Base-by-base conservation (phyloP, 2,797 vertebrate genomes). In the Thalassophryne amazonica region DNA sequence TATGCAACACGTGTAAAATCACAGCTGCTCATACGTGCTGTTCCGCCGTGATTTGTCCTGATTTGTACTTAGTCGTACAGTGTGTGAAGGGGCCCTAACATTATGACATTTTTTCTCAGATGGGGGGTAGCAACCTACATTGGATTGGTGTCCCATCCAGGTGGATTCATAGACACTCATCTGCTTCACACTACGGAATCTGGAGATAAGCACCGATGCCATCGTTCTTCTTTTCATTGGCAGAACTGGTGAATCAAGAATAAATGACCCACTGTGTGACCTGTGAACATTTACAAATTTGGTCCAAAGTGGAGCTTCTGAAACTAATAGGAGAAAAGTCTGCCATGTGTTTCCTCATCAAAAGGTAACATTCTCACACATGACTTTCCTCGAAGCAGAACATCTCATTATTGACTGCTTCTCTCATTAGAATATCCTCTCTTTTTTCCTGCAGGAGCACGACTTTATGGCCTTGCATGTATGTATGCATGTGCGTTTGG, bases 401-500 rank as follows among this genome's bases (percentile, higher is more conserved):
- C 13, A 1, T 53, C 24, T 19, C 28, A 46, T 67, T 47, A 67
- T 46, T 63, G 37, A 61, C 41, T 27, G 13, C 13, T n/a, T 62
- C 13, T 20, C 37, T 62, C 41, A 53, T 62, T 67, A 60, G 31
- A 47, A 16, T 25, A 51, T 65, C 25, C 21, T 13, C 35, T 14
- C 16, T 35, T 28, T 27, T 24, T 49, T 67, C 29, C 18, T 49
- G 31, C 2, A 11, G 23, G 15, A 37, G 22, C 34, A 41, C 19
- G 39, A 48, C 49, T 59, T 41, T 10, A 7, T 56, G 45, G 18
- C 16, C 55, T 33, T 50, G 45, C 28, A 34, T 58, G 48, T 50
- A 6, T 42, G 20, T 48, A 49, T 21, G 20, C 22, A 20, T 20
- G 23, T 45, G 46, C 61, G 66, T 69, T 58, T 63, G 27, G 50